A percentile compares a stretch with the other conserved stretches of the same genome.
These are phyloP conservation scores for Agapetus fuscipes DNA, from an alignment of 2,888 invertebrate species.

Conservation along the genomic window DNA sequence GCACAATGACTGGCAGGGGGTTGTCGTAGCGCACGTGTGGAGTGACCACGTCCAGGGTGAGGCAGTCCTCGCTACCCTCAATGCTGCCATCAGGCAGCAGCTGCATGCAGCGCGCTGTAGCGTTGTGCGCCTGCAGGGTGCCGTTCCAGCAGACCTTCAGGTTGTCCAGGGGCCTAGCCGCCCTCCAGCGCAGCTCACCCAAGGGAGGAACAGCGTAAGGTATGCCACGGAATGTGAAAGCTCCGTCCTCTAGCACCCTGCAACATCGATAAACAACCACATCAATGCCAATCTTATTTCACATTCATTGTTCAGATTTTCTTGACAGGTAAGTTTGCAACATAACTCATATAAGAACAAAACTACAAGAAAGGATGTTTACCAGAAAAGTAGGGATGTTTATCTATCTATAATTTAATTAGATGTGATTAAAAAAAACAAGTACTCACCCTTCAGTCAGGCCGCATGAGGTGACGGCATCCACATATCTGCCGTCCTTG, in stretches of 20 bases:
- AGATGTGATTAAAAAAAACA: not conserved
- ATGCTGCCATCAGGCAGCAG: constrained; percentile 55
- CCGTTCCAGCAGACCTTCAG: constrained; percentile 73
- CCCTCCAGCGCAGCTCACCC: constrained; percentile 57
- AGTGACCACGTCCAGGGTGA: constrained; percentile 73
- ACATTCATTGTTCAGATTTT: not conserved
- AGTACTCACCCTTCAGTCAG: constrained; percentile 59
- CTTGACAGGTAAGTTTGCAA: too few relatives aligned
- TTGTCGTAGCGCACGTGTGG: constrained; percentile 71
- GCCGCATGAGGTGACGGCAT: constrained; percentile 69
- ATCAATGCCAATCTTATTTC: constrained; percentile 8
- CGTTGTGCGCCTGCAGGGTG: constrained; percentile 57
- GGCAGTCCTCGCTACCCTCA: constrained; percentile 70
- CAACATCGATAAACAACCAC: constrained; percentile 23
- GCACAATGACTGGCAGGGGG: constrained; percentile 72
- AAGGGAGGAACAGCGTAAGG: constrained; percentile 72
- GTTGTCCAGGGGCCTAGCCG: constrained; percentile 55
- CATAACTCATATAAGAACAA: too few relatives aligned
- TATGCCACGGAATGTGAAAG: constrained; percentile 71
- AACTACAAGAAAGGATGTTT: too few relatives aligned
- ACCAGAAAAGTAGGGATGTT: too few relatives aligned
- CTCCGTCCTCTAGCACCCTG: constrained; percentile 64
- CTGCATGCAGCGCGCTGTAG: constrained; percentile 60
- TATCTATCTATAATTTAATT: too few relatives aligned
- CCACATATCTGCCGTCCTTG: constrained; percentile 61